A percentile compares a stretch with the other conserved stretches of the same genome.
Conservation (phyloP, 1,140 invertebrate species). For the Bombus sylvicola region DNA sequence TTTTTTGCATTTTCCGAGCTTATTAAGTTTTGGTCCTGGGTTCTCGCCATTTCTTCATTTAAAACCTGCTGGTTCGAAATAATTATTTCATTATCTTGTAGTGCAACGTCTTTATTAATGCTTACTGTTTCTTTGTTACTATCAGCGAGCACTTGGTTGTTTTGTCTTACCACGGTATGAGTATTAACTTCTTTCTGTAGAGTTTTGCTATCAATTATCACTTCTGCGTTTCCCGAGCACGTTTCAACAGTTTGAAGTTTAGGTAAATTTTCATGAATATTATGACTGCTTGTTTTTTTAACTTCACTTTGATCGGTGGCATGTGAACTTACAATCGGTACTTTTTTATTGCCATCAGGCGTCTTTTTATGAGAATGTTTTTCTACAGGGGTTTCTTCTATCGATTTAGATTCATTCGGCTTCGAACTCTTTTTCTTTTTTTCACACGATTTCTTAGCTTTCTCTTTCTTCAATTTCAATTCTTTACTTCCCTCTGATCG, state of each 20-base stretch:
- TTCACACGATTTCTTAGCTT: constrained; percentile 36
- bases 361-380: not conserved
- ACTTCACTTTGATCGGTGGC: not conserved
- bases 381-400: not conserved
- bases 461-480: constrained; percentile 70
- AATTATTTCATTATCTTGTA: not conserved
- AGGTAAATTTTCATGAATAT: not conserved
- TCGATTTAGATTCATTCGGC: not conserved
- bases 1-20: not conserved
- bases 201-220: not conserved
- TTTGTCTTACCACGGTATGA: not conserved
- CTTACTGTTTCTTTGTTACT: not conserved
- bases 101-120: not conserved
- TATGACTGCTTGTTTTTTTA: not conserved
- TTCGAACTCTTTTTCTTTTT: constrained; percentile 44
- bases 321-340: too few species aligned
- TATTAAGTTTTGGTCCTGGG: not conserved
- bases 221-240: not conserved
- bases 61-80: not conserved
- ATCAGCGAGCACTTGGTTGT: not conserved
- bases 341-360: not conserved
- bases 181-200: not conserved
- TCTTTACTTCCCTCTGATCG: constrained; percentile 76
- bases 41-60: not conserved
- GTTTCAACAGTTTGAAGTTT: not conserved